Evolutionary conservation across 2,113 vertebrate genomes (phyloP), one percentile per base, ranked within the genome.

Genomic region (Erythrolamprus reginae): DNA sequence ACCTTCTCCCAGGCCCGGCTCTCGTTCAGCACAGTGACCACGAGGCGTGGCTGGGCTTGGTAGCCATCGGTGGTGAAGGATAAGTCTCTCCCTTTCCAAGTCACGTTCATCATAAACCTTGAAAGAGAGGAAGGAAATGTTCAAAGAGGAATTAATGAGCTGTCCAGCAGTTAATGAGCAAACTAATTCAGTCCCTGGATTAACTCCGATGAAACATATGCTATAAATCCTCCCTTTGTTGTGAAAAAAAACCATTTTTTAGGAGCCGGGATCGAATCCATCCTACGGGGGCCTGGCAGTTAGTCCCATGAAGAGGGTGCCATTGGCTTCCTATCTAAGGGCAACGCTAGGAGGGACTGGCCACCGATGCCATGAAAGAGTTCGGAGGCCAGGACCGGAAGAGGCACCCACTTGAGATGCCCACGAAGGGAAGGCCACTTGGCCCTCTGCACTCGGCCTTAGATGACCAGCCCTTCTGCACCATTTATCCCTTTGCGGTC

Each of bases 81-180:
- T 97, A 99, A 93, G 96, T 99, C 99, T 96, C 97, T 98, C 88
- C 98, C 98, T 91, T 99, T 97, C 99, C 99, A 99, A 0, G 98
- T 99, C 95, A 99, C 98, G 56, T 99, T 99, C 98, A 99, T 98
- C 99, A 99, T 99, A 94, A 99, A 99, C 96, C 99, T 99, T 96
- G 89, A 95, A 97, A 93, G 89, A 95, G 97, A 93, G 88, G 84
- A 90, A 93, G 91, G 91, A 97, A 91, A 95, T 56, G 90, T 94
- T 93, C 93, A 96, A 84, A 88, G 86, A 45, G 92, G 92, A 96
- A 94, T 95, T 89, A 96, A 96, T 95, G 92, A 95, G 91, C 91
- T 89, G 87, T 95, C 93, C 91, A 84, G 91, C 53, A 93, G 56
- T 90, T 94, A 95, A 95, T 55, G 93, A 95, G 93, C 70, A 90